Conservation (phyloP, 2,797 vertebrate genomes). For the Intellagama lesueurii region DNA sequence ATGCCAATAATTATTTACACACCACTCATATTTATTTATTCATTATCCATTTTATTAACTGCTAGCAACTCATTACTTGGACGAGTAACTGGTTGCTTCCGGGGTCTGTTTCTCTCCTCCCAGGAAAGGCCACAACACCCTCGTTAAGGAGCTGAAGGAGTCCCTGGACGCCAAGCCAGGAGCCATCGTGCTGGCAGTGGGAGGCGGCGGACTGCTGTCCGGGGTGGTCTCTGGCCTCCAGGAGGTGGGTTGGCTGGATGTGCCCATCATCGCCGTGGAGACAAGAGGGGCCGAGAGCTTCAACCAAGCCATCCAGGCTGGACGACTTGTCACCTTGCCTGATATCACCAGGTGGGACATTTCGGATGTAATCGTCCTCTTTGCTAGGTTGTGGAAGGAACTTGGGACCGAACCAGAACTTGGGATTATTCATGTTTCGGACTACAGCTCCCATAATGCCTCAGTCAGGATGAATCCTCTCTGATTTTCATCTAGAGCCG, state of each 20-base stretch:
- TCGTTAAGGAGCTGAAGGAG: constrained; percentile 86
- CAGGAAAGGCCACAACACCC: constrained; percentile 90
- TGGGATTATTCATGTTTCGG: no score
- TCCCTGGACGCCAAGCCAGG: constrained; percentile 82
- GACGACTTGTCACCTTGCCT: constrained; percentile 84
- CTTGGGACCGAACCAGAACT: no score
- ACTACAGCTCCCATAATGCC: no score
- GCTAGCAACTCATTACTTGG: no score
- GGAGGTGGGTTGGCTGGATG: constrained; percentile 85
- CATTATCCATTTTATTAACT: no score
- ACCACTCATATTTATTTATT: no score
- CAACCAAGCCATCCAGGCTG: constrained; percentile 83
- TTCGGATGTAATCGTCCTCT: not conserved
- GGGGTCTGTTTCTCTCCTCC: accelerated
- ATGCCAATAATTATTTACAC: no score
- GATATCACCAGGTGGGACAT: constrained; percentile 87
- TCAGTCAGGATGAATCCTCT: no score
- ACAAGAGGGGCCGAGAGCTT: constrained; percentile 89
- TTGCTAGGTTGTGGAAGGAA: not conserved
- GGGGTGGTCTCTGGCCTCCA: constrained; percentile 86
- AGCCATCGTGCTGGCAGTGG: constrained; percentile 87
- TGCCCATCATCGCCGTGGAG: constrained; percentile 90
- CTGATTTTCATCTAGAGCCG: no score
- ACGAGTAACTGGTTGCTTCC: no score
- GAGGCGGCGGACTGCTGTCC: constrained; percentile 89